phyloP scores from a whole-genome alignment of 64 coral and sea anemone species.

The Astreopora myriophthalma region DNA sequence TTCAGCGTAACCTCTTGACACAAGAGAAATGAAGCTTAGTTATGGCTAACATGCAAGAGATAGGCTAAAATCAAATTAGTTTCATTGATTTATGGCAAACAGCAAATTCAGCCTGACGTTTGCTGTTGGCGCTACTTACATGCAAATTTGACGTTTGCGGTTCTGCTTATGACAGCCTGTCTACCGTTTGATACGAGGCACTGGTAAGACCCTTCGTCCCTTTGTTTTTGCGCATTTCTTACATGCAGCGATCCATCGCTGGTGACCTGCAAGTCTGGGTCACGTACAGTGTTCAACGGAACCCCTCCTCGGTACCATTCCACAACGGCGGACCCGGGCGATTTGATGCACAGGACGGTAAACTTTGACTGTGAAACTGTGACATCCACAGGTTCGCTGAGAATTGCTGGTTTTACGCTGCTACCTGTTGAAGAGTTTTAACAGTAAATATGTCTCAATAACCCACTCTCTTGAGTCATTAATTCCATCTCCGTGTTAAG shows the following conservation, averaged over 20 bases:
- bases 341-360: conserved; percentile 73
- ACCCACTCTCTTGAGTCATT: background rate
- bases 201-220: conserved; percentile 76
- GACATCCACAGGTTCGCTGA: conserved; percentile 65
- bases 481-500: too few species aligned
- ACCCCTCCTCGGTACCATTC: conserved; percentile 64
- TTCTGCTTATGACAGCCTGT: conserved; percentile 58
- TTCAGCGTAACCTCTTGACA: too few species aligned
- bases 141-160: conserved; percentile 72
- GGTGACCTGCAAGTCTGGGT: conserved; percentile 44
- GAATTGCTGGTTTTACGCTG: conserved; percentile 44
- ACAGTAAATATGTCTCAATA: background rate
- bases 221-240: conserved; percentile 46
- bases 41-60: too few species aligned
- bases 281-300: conserved; percentile 25
- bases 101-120: too few species aligned
- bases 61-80: too few species aligned
- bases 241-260: conserved; percentile 79
- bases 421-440: conserved; percentile 15
- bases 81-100: too few species aligned
- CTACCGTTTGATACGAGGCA: conserved; percentile 69
- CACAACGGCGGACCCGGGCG: conserved; percentile 26
- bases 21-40: too few species aligned
- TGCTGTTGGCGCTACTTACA: conserved; percentile 69
- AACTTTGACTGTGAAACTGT: conserved; percentile 44